Evolutionary conservation across 2,888 invertebrate species (phyloP).

Genomic region (Aproaerema taeniolella): DNA sequence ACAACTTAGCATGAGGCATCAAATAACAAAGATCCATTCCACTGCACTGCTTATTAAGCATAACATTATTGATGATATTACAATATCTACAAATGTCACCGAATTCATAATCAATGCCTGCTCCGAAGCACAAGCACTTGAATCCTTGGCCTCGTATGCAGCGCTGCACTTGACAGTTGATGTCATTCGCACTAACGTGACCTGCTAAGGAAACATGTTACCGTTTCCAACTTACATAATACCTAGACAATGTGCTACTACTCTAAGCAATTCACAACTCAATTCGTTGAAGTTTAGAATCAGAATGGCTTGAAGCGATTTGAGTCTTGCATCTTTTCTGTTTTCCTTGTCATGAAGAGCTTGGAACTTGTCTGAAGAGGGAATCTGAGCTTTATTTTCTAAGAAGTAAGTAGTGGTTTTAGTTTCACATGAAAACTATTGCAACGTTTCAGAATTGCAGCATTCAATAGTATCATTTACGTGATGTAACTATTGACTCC

Average conservation of each 20-base stretch:
- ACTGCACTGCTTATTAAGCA: too few species aligned
- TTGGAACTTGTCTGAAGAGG: conserved; percentile 13
- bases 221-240: conserved; percentile 72
- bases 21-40: too few species aligned
- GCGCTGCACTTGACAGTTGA: conserved; percentile 65
- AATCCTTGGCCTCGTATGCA: conserved; percentile 6
- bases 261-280: conserved; percentile 48
- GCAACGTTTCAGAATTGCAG: background rate
- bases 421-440: background rate
- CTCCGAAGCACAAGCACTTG: too few species aligned
- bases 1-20: too few species aligned
- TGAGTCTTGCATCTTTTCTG: conserved; percentile 36
- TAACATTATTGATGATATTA: too few species aligned
- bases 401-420: background rate
- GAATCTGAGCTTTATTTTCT: conserved; percentile 1
- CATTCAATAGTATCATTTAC: conserved; percentile 53
- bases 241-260: conserved; percentile 51
- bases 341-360: conserved; percentile 35
- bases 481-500: conserved; percentile 65
- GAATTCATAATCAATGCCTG: too few species aligned
- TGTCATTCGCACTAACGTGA: conserved; percentile 69
- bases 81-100: too few species aligned
- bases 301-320: conserved; percentile 53
- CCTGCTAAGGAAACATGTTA: conserved; percentile 70
- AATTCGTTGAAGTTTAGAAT: conserved; percentile 44